A percentile compares a stretch with the other conserved stretches of the same genome.
Evolutionary conservation across 2,797 vertebrate genomes (phyloP).

Genomic region (Diplodus sargus): DNA sequence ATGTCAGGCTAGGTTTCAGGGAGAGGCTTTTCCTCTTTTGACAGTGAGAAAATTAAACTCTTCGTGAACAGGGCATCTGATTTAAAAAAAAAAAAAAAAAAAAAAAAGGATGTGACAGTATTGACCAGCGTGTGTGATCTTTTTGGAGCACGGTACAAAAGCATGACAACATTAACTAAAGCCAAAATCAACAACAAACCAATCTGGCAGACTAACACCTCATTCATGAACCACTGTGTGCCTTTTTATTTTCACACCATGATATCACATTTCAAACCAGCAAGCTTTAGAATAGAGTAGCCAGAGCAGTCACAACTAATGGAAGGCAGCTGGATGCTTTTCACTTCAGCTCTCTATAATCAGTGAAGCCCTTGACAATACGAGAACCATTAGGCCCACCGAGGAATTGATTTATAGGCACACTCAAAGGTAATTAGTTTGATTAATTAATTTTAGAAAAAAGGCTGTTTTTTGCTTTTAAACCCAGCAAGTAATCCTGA

Average conservation of each 20-base stretch:
- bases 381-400: conserved; percentile 43
- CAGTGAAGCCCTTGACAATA: conserved; percentile 46
- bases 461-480: conserved; percentile 45
- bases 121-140: conserved; percentile 13
- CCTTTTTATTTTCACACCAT: conserved; percentile 7
- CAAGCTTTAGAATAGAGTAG: background rate
- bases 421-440: conserved; percentile 56
- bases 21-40: conserved; percentile 38
- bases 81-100: too few relatives aligned
- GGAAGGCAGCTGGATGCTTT: conserved; percentile 33
- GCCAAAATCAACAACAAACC: conserved; percentile 15
- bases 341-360: conserved; percentile 38
- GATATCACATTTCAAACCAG: conserved; percentile 31
- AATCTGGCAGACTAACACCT: conserved; percentile 31
- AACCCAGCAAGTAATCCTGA: conserved; percentile 33
- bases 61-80: conserved; percentile 7
- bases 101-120: conserved; percentile 21
- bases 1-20: conserved; percentile 41
- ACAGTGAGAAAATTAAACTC: conserved; percentile 24
- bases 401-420: conserved; percentile 51
- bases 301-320: conserved; percentile 14
- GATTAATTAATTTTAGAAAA: conserved; percentile 58
- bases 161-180: background rate
- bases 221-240: conserved; percentile 28
- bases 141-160: conserved; percentile 32